Evolutionary conservation across 2,113 vertebrate species (phyloP).

Genomic region (Phoenicopterus ruber): DNA sequence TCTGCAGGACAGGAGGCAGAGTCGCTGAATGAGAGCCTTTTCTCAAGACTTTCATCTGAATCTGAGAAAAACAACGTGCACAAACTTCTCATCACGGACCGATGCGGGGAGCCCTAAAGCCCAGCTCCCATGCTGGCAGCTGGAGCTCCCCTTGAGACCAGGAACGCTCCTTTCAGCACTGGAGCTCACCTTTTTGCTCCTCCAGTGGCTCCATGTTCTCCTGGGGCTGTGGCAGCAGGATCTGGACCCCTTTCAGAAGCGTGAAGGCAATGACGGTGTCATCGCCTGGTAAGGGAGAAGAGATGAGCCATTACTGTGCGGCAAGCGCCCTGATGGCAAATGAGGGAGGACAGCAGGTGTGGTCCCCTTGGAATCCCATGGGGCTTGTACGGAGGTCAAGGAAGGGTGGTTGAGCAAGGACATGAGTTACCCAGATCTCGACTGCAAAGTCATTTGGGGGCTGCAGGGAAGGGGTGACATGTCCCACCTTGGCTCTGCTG

Average conservation of each 20-base stretch:
- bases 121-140: background rate
- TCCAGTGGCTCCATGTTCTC: background rate
- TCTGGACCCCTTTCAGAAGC: slow-evolving; percentile 34
- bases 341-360: background rate
- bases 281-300: slow-evolving; percentile 14
- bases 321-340: background rate
- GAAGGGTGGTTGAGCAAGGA: background rate
- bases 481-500: background rate
- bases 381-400: background rate
- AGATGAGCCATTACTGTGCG: accelerated
- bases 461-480: background rate
- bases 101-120: background rate
- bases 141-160: background rate
- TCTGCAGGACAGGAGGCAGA: background rate
- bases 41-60: background rate
- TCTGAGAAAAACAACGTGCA: background rate
- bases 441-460: background rate
- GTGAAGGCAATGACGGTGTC: slow-evolving; percentile 33
- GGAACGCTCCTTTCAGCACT: accelerated
- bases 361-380: background rate
- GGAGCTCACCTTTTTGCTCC: slow-evolving; percentile 38
- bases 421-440: background rate
- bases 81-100: background rate
- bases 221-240: slow-evolving; percentile 15
- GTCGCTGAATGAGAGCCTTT: background rate